These are phyloP conservation scores for Schizopygopsis pylzovi DNA, from an alignment of 2,797 vertebrate genomes.

Conservation along the genomic window DNA sequence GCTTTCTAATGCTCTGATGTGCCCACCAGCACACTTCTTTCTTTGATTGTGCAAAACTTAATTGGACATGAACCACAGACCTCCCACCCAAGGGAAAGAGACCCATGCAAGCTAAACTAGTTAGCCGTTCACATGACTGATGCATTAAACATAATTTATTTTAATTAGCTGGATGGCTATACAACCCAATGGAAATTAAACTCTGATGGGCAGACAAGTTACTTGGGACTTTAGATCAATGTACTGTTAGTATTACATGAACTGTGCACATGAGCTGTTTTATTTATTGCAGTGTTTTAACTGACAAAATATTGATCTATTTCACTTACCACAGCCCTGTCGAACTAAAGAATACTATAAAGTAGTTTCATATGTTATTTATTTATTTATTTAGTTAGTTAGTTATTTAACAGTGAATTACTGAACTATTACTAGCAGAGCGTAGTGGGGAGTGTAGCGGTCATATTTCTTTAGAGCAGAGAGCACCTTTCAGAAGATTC, in stretches of 20 bases:
- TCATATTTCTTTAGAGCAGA: too few relatives aligned
- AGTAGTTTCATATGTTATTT: too few relatives aligned
- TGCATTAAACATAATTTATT: conserved; percentile 45
- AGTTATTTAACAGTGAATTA: too few relatives aligned
- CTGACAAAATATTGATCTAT: not conserved
- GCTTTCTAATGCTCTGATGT: conserved; percentile 14
- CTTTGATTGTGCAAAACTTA: conserved; percentile 60
- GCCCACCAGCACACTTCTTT: conserved; percentile 51
- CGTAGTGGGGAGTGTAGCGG: too few relatives aligned
- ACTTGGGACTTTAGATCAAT: not conserved
- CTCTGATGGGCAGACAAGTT: conserved; percentile 3
- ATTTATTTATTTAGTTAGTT: too few relatives aligned
- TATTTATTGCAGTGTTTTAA: not conserved
- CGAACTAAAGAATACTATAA: too few relatives aligned
- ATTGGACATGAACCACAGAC: conserved; percentile 56
- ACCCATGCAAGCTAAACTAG: conserved; percentile 53
- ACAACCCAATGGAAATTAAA: conserved; percentile 17
- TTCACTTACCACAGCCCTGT: not conserved
- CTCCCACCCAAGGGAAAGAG: conserved; percentile 44
- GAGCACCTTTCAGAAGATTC: too few relatives aligned
- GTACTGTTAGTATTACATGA: not conserved
- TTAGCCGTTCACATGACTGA: conserved; percentile 50
- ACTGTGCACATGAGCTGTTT: not conserved
- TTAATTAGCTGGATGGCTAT: conserved; percentile 45
- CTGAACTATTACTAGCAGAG: too few relatives aligned